These are phyloP conservation scores for Zaprionus davidi DNA, from an alignment of 1,140 invertebrate species.

Conservation along the genomic window DNA sequence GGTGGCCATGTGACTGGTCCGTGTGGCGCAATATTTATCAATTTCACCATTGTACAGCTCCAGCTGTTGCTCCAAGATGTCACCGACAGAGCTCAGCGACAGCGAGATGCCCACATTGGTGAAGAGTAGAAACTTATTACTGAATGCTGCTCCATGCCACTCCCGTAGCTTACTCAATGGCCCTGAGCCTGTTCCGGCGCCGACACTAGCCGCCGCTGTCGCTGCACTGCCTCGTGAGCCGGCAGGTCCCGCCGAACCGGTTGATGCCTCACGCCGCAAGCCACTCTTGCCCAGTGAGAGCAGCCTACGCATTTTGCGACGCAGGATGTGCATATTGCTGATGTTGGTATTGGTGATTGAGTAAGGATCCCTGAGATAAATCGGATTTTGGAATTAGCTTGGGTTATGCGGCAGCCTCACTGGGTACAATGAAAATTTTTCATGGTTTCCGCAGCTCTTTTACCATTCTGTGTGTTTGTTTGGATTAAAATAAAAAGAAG, in stretches of 20 bases:
- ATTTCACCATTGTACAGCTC: slow-evolving; percentile 89
- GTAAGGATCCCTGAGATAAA: background rate
- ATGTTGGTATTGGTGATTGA: background rate
- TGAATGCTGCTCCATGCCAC: slow-evolving; percentile 86
- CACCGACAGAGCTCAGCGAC: slow-evolving; percentile 90
- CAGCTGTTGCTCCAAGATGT: slow-evolving; percentile 93
- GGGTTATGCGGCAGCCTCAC: background rate
- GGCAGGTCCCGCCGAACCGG: background rate
- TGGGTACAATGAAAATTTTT: slow-evolving; percentile 18
- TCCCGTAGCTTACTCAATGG: slow-evolving; percentile 55
- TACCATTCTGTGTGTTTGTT: slow-evolving; percentile 15
- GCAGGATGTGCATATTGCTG: slow-evolving; percentile 29
- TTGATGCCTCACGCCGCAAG: slow-evolving; percentile 16
- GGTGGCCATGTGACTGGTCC: slow-evolving; percentile 92
- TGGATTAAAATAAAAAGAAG: slow-evolving; percentile 1
- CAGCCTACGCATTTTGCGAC: slow-evolving; percentile 28
- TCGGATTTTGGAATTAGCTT: background rate
- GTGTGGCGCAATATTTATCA: slow-evolving; percentile 87
- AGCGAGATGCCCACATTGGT: slow-evolving; percentile 95
- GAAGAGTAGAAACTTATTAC: slow-evolving; percentile 90
- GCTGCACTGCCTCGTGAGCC: background rate
- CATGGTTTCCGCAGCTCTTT: slow-evolving; percentile 24
- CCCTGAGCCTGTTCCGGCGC: slow-evolving; percentile 3
- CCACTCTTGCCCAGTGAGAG: slow-evolving; percentile 28
- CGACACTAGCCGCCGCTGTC: background rate